Base-by-base conservation (phyloP, 2,888 invertebrate genomes). In the Smittia aterrima region DNA sequence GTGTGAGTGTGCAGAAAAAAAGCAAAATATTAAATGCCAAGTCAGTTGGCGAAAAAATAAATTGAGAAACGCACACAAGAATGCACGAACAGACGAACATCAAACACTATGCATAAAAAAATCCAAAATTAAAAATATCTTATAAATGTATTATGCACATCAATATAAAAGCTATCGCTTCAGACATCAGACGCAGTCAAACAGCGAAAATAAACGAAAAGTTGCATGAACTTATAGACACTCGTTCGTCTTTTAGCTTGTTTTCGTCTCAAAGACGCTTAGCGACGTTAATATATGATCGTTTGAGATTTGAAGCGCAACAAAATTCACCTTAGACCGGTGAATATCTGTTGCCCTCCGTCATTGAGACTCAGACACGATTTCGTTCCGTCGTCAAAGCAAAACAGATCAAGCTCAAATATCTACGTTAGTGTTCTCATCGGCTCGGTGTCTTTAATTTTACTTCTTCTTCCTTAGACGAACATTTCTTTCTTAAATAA, bases 121-220 rank as follows among this genome's bases (percentile, higher is more conserved):
- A 20, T 53, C 54, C 41, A 70, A n/a, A 70, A 54, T 70, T 70
- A 70, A 54, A 70, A 70, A 70, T 70, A 70, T 54, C 70, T 70
- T 70, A 47, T 25, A 70, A 54, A 70, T 70, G 70, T 70, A 70
- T 70, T 70, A 70, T 70, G 70, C 70, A 54, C 70, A 54, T 70
- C 54, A 70, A 70, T 54, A 53, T 53, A 47, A 7, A 22, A 58
- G 9, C 58, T 58, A 58, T 58, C 18, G 16, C 9, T 18, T 58
- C 20, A 58, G 22, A 58, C 18, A 58, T 58, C 58, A 47, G 47
- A 47, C n/a, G 47, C n/a, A 47, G 58, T 18, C 20, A 20, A 22
- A 9, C 20, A 9, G 22, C 18, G 18, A 58, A 58, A 18, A 58
- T 20, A n/a, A 58, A 4, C 58, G 20, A 47, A 58, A 58, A 67